These are phyloP conservation scores for Bombus pyrosoma DNA, from an alignment of 1,140 invertebrate species.

Conservation along the genomic window DNA sequence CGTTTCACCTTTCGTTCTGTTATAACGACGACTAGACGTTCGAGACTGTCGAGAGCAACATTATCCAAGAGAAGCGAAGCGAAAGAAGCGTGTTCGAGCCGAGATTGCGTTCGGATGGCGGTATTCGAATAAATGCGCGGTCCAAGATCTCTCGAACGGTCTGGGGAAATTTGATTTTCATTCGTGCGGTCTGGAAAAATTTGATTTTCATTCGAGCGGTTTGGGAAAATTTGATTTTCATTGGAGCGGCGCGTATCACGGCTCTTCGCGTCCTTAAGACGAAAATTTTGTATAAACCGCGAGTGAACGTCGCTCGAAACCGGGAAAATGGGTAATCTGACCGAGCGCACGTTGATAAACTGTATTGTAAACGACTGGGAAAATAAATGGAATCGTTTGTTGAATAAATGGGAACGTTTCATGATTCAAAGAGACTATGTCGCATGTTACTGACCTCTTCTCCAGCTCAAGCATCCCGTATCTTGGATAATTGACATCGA, in stretches of 20 bases:
- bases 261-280: background rate
- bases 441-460: constrained; percentile 29
- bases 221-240: constrained; percentile 25
- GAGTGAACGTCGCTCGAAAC: background rate
- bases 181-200: background rate
- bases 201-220: constrained; percentile 22
- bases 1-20: background rate
- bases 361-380: constrained; percentile 20
- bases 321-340: constrained; percentile 38
- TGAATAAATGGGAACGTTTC: constrained; percentile 40
- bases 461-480: constrained; percentile 11
- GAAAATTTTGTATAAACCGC: background rate
- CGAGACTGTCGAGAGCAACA: constrained; percentile 7
- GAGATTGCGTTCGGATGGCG: constrained; percentile 25
- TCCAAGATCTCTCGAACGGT: constrained; percentile 1
- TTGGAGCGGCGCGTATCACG: background rate
- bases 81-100: constrained; percentile 19
- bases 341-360: background rate
- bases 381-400: constrained; percentile 28
- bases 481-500: background rate
- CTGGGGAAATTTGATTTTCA: constrained; percentile 32
- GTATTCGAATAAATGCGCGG: constrained; percentile 28
- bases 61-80: background rate
- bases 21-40: background rate
- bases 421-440: constrained; percentile 21